phyloP scores from a whole-genome alignment of 2,888 invertebrate species.

The Trachelus iudaicus region DNA sequence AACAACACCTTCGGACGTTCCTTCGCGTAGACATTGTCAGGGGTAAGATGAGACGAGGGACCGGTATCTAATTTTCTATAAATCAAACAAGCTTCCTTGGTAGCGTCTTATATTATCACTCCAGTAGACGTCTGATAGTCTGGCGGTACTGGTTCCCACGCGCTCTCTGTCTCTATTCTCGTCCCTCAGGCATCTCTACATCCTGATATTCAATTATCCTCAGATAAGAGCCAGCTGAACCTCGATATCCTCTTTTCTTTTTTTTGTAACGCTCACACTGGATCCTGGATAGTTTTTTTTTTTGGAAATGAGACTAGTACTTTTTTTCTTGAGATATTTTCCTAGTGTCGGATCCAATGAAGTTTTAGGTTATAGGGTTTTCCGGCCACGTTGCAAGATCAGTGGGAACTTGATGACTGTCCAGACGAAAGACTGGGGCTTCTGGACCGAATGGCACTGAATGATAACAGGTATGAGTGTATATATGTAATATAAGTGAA shows the following conservation, averaged over 20 bases:
- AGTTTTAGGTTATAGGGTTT: no score
- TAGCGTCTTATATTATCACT: background rate
- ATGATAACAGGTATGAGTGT: background rate
- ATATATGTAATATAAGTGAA: background rate
- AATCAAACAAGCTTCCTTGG: slow-evolving; percentile 3
- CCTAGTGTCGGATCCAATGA: background rate
- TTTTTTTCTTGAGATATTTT: background rate
- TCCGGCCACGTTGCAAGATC: background rate
- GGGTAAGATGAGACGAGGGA: background rate
- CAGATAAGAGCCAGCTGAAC: slow-evolving; percentile 14
- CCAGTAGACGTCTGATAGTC: background rate
- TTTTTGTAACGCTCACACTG: background rate
- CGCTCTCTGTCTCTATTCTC: slow-evolving; percentile 12
- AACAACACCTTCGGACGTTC: background rate
- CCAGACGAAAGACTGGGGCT: background rate
- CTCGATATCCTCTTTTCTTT: background rate
- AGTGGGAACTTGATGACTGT: background rate
- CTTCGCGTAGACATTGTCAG: background rate
- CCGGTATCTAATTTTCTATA: slow-evolving; percentile 16
- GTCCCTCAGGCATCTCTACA: background rate
- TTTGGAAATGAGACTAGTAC: background rate
- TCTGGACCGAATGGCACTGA: background rate
- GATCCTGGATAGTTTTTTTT: background rate
- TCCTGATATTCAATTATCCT: slow-evolving; percentile 32
- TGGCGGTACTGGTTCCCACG: slow-evolving; percentile 13